A percentile compares a stretch with the other conserved stretches of the same genome.
phyloP scores from a whole-genome alignment of 2,888 invertebrate species.

The Aethes cnicana region DNA sequence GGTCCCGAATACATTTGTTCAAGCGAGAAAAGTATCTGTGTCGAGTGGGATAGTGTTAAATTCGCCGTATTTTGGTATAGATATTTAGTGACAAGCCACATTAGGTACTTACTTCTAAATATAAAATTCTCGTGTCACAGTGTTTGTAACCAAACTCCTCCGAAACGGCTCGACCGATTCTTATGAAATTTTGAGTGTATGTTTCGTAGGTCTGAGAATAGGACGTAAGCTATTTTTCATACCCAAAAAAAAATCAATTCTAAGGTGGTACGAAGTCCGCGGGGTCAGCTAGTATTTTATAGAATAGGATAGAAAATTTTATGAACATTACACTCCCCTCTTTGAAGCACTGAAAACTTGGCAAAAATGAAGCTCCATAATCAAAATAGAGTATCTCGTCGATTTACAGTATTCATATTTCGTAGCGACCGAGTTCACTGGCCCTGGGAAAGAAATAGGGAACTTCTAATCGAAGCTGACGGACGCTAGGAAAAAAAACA shows the following conservation, averaged over 20 bases:
- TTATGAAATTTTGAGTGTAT: too few relatives aligned
- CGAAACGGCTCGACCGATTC: too few relatives aligned
- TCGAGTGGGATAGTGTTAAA: not conserved
- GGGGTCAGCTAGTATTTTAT: too few relatives aligned
- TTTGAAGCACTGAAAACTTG: too few relatives aligned
- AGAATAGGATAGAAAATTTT: too few relatives aligned
- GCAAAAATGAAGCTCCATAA: conserved; percentile 8
- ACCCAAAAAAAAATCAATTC: not conserved
- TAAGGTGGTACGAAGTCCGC: not conserved
- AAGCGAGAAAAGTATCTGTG: not conserved
- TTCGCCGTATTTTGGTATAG: too few relatives aligned
- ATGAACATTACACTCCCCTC: too few relatives aligned
- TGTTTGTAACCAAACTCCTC: too few relatives aligned
- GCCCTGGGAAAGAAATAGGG: conserved; percentile 12
- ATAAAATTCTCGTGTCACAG: not conserved
- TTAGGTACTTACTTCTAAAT: too few relatives aligned
- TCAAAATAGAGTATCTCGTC: conserved; percentile 7
- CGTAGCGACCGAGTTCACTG: conserved; percentile 11
- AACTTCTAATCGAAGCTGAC: conserved; percentile 33
- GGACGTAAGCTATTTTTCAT: too few relatives aligned
- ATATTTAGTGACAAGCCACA: too few relatives aligned
- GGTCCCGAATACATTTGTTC: not conserved
- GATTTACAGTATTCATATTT: conserved; percentile 24
- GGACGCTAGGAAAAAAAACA: conserved; percentile 28
- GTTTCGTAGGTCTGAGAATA: too few relatives aligned